Evolutionary conservation across 2,797 vertebrate species (phyloP), one percentile per base, ranked within the genome.

Genomic region (Enteromius anoplus): DNA sequence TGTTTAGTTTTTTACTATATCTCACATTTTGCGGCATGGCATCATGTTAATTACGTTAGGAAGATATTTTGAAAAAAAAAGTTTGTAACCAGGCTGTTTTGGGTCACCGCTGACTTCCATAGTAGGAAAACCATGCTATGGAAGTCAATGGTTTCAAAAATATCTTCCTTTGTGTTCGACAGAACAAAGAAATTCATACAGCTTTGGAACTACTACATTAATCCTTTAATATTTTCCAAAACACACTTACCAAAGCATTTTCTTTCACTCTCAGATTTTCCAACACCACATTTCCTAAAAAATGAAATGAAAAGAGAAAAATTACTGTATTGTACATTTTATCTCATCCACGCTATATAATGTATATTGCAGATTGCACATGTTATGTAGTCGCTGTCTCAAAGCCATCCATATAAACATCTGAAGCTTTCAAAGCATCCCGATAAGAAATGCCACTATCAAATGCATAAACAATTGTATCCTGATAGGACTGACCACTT

Each of bases 181-280:
- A 45, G 45, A 45, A 45, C 45, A 45, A 45, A 45, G 10, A 14
- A 45, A 45, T 11, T 45, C 45, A 45, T 45, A 2, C 40, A 42
- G 40, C 9, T 42, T 10, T 42, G 40, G 40, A 42, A 42, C 8
- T 10, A 42, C 40, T 42, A 4, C 12, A 45, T 11, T 14, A 45
- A 45, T 45, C 45, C 45, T 47, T 26, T 42, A 64, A 12, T 68
- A 29, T 77, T 92, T 53, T 73, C 21, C 10, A 32, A 17, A 42
- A 10, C 17, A 49, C 4, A 66, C 97, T 95, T 89, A 99, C 98
- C 94, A 99, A 91, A n/a, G 97, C 97, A 85, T 98, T 98, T 91
- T 99, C 97, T 91, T 97, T 98, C 87, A 99, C 97, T 88, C 92
- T 94, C 58, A 99, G 93, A 86, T 98, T 98, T 89, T 98, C 97